Percentiles rank a stretch among this genome's conserved stretches.
Conservation (phyloP, 92 coral and sea anemone species). For the Paragorgia papillata region DNA sequence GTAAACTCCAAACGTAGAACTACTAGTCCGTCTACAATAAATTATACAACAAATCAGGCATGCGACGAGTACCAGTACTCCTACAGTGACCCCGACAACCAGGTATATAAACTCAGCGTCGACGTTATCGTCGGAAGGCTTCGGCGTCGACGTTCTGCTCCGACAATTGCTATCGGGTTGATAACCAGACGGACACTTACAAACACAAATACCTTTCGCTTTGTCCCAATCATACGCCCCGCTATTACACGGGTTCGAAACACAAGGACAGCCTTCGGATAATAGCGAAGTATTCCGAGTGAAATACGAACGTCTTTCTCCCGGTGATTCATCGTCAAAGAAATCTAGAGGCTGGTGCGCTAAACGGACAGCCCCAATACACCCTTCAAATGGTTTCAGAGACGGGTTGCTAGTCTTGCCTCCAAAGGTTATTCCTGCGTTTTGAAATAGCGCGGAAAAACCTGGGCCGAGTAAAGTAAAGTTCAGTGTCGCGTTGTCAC, state of each 20-base stretch:
- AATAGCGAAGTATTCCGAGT: neutral
- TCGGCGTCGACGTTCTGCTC: neutral
- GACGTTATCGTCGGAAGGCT: neutral
- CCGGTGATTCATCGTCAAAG: neutral
- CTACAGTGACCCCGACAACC: slow-evolving; percentile 23
- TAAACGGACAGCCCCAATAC: slow-evolving; percentile 8
- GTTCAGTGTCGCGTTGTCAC: neutral
- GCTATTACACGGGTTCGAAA: neutral
- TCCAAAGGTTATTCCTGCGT: slow-evolving; percentile 10
- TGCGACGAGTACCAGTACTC: slow-evolving; percentile 1
- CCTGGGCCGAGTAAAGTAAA: slow-evolving; percentile 5
- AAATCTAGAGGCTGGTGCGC: neutral
- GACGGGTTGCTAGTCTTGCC: neutral
- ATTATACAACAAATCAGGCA: slow-evolving; percentile 3
- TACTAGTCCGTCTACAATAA: slow-evolving; percentile 16
- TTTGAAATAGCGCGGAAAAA: neutral
- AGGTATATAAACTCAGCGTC: slow-evolving; percentile 19
- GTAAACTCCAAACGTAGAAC: slow-evolving; percentile 39
- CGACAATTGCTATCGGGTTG: neutral
- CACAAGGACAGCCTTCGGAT: neutral
- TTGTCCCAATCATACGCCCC: slow-evolving; percentile 17
- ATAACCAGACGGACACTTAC: slow-evolving; percentile 15
- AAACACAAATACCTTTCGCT: slow-evolving; percentile 17
- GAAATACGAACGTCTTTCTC: neutral
- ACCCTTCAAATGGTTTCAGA: slow-evolving; percentile 16